phyloP scores from a whole-genome alignment of 2,888 invertebrate species.

The Caenorhabditis wallacei region DNA sequence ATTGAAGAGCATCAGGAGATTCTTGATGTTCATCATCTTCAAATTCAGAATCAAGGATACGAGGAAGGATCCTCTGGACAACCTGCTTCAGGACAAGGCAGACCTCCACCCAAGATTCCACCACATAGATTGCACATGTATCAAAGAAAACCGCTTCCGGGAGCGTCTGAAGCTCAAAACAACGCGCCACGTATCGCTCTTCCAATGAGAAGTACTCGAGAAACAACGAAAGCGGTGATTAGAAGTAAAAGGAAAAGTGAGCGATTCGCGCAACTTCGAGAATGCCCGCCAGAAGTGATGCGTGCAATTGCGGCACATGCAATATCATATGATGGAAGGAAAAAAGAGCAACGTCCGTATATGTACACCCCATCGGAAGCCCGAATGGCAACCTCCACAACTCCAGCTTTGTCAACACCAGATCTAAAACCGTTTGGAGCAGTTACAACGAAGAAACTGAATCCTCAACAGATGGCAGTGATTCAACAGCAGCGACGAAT shows the following conservation, averaged over 20 bases:
- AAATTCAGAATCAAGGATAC: background rate
- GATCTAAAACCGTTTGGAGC: background rate
- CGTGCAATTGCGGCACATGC: slow-evolving; percentile 47
- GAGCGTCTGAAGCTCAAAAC: too few relatives aligned
- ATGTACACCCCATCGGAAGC: slow-evolving; percentile 11
- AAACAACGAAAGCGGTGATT: slow-evolving; percentile 44
- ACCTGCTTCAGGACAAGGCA: background rate
- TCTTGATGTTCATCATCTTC: background rate
- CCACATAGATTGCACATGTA: slow-evolving; percentile 3
- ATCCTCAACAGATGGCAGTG: background rate
- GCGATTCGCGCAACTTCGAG: slow-evolving; percentile 34
- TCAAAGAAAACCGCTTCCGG: background rate
- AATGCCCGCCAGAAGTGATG: slow-evolving; percentile 49
- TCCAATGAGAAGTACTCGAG: background rate
- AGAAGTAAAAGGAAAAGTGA: slow-evolving; percentile 19
- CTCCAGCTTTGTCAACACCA: slow-evolving; percentile 9
- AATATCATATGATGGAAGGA: slow-evolving; percentile 42
- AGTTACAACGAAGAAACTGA: background rate
- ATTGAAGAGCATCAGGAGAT: background rate
- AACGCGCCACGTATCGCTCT: background rate
- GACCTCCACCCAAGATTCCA: slow-evolving; percentile 3
- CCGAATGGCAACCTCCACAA: background rate
- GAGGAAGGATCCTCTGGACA: background rate
- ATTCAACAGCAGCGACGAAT: slow-evolving; percentile 3
- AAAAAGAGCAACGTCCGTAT: slow-evolving; percentile 40